These are phyloP conservation scores for Imbricaverruca yamaguchii DNA, from an alignment of 2,888 invertebrate genomes.

Conservation along the genomic window DNA sequence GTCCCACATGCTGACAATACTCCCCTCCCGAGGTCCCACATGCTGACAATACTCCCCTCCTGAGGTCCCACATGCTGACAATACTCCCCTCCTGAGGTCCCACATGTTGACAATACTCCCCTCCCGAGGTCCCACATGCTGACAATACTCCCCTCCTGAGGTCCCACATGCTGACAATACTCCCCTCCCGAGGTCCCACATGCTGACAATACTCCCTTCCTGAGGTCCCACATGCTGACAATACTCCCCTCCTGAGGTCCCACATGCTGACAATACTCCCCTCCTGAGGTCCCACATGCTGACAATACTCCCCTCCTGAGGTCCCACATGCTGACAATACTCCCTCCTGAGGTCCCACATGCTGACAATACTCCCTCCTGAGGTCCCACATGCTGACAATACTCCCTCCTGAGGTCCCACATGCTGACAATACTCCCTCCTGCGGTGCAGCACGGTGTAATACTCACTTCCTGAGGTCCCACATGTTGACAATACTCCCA, in stretches of 20 bases:
- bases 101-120: conserved; percentile 64
- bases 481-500: too few species aligned
- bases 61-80: conserved; percentile 73
- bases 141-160: conserved; percentile 38
- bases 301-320: conserved; percentile 52
- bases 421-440: conserved; percentile 61
- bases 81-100: too few species aligned
- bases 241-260: conserved; percentile 51
- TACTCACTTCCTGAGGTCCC: conserved; percentile 11
- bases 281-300: too few species aligned
- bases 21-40: conserved; percentile 37
- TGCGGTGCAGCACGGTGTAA: neutral
- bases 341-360: neutral
- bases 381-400: neutral
- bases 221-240: neutral
- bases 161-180: conserved; percentile 78
- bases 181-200: too few species aligned
- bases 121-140: neutral
- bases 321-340: neutral
- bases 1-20: conserved; percentile 68
- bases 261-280: conserved; percentile 75
- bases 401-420: conserved; percentile 64
- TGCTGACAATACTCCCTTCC: conserved; percentile 58
- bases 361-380: neutral
- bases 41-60: neutral